Base-by-base conservation (phyloP, 2,113 vertebrate genomes). In the Corythornis madagascariensis region DNA sequence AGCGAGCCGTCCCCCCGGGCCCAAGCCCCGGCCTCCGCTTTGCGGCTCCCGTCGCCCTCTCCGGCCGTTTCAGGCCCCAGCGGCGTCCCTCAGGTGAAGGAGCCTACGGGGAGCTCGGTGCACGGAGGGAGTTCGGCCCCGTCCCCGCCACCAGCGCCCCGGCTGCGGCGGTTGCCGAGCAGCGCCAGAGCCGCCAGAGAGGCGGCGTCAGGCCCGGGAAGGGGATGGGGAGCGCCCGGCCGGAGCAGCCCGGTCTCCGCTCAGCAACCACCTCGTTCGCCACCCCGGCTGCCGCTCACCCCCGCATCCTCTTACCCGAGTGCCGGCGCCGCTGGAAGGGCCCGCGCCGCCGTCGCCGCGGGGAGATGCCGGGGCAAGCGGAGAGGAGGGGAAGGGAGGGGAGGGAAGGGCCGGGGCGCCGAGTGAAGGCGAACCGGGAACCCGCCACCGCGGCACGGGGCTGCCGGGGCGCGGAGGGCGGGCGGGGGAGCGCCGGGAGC, bases 231-330 rank as follows among this genome's bases (percentile, higher is more conserved):
- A 93, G 67, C n/a, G 74, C 87, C 24, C 24, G 63, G 91, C 82
- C 26, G 50, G 31, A 69, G 86, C 65, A 42, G 72, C 80, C 66
- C 81, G 43, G 76, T 45, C 76, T 56, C 89, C 71, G 88, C 77
- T 85, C 45, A 29, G 56, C 8, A 31, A 59, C 50, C 53, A 29
- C 56, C 83, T 47, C 81, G 22, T 35, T 53, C 89, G 93, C 92
- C 88, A 92, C 94, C 92, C 91, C 96, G 83, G 94, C 94, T 94
- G 79, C 47, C 60, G 26, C 82, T 15, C 61, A 52, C 50, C 71
- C 52, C 71, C 53, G 50, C 79, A 63, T 59, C 88, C 86, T 47
- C 89, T 93, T 93, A 93, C 92, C 94, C 52, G 61, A 65, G 31
- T 53, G 40, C 48, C 50, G 60, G 48, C 59, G 72, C 70, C 65